Conservation (phyloP, 2,797 vertebrate species). For the Petrocephalus schoutedeni region DNA sequence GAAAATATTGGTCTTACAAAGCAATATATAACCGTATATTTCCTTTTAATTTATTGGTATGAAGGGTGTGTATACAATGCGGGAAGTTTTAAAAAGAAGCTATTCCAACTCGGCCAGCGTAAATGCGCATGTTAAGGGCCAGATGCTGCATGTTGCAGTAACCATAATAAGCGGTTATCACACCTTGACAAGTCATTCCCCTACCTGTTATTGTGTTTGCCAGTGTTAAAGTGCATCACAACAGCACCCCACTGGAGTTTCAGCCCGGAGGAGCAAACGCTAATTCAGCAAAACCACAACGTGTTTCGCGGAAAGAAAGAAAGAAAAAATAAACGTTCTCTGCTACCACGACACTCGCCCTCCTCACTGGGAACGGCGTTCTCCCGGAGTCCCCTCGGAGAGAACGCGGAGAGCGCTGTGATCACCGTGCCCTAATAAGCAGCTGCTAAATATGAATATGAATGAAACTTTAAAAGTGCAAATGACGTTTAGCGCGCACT, state of each 20-base stretch:
- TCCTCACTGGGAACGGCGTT: background rate
- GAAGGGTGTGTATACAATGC: background rate
- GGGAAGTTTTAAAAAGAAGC: background rate
- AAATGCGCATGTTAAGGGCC: background rate
- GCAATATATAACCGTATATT: background rate
- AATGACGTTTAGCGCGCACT: background rate
- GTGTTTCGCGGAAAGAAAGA: background rate
- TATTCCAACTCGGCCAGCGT: background rate
- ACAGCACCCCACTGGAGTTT: background rate
- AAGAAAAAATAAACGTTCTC: background rate
- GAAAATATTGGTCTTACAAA: background rate
- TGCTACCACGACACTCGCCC: background rate
- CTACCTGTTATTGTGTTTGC: background rate
- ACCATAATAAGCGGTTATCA: background rate
- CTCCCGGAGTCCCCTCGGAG: background rate
- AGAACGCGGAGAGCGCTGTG: background rate
- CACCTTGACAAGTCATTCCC: background rate
- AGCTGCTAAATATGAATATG: background rate
- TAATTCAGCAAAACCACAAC: conserved; percentile 11
- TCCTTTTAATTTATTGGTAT: background rate
- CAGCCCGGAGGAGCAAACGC: background rate
- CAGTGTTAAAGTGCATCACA: background rate
- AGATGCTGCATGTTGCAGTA: background rate
- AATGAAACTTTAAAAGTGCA: background rate
- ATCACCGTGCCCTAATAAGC: background rate